These are phyloP conservation scores for Neria commutata DNA, from an alignment of 2,888 invertebrate genomes.

Conservation along the genomic window DNA sequence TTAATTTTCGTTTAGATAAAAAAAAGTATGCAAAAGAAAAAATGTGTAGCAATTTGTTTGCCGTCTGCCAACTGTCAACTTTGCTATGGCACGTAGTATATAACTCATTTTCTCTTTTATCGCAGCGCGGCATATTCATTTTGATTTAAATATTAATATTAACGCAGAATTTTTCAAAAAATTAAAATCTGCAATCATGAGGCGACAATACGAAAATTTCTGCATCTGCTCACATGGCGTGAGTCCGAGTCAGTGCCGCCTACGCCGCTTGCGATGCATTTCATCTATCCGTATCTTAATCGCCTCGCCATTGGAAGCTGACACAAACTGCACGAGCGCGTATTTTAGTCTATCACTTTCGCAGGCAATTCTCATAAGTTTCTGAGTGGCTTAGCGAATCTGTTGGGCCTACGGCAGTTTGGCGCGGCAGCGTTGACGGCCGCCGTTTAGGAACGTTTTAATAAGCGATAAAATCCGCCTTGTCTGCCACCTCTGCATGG, in stretches of 20 bases:
- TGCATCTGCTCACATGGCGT: background rate
- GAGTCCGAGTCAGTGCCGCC: background rate
- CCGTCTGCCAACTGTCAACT: background rate
- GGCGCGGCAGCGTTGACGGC: no score
- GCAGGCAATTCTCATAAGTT: slow-evolving; percentile 18
- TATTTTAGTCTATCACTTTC: slow-evolving; percentile 25
- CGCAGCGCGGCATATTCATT: background rate
- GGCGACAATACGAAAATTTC: no score
- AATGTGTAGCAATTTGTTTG: no score
- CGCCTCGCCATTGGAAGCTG: background rate
- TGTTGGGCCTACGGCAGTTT: no score
- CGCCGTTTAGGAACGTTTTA: no score
- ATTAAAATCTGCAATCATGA: background rate
- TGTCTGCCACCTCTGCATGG: no score
- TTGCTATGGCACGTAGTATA: background rate
- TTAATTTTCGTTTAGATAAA: background rate
- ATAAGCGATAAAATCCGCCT: no score
- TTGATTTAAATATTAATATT: background rate
- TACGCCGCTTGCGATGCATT: background rate
- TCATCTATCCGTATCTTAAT: background rate
- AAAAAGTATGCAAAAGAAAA: background rate
- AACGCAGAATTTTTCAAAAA: background rate
- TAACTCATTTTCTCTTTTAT: background rate
- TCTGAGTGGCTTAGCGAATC: background rate
- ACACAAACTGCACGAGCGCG: slow-evolving; percentile 16